Percentiles rank a stretch among this genome's conserved stretches.
Evolutionary conservation across 2,888 invertebrate genomes (phyloP).

Genomic region (Drosophila mimetica): DNA sequence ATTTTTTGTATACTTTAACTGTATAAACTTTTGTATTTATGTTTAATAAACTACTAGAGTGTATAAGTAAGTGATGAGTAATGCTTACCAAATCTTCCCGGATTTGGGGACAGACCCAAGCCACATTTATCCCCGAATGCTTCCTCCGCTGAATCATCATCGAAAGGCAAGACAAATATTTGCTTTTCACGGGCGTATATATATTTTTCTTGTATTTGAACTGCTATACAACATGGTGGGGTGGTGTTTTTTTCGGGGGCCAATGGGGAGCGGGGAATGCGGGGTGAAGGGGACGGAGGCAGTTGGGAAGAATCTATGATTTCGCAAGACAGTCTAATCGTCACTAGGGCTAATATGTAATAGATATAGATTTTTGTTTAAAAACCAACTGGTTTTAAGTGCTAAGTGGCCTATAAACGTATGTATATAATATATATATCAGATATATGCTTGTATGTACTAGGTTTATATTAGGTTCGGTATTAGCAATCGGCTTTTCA

Average conservation of each 20-base stretch:
- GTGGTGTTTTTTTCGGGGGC: background rate
- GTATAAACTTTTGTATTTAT: constrained; percentile 12
- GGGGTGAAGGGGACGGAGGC: constrained; percentile 5
- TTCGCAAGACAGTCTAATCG: constrained; percentile 43
- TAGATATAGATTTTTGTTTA: constrained; percentile 27
- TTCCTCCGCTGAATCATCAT: background rate
- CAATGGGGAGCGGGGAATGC: constrained; percentile 1
- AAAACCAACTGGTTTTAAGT: constrained; percentile 45
- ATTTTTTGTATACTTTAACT: constrained; percentile 1
- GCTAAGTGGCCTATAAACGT: constrained; percentile 28
- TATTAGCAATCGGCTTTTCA: background rate
- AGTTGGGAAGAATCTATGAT: constrained; percentile 45
- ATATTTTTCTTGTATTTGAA: constrained; percentile 47
- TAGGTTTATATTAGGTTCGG: constrained; percentile 15
- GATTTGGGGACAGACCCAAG: background rate
- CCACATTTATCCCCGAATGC: background rate
- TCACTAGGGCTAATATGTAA: constrained; percentile 36
- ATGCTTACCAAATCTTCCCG: background rate
- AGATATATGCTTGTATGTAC: constrained; percentile 28
- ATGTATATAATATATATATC: constrained; percentile 10
- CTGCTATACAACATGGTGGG: constrained; percentile 44
- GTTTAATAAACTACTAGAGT: constrained; percentile 17
- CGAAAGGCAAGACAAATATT: background rate
- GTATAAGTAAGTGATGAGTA: background rate
- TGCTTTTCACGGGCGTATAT: background rate